phyloP scores from a whole-genome alignment of 2,113 vertebrate genomes.

The Rhinogobius similis region DNA sequence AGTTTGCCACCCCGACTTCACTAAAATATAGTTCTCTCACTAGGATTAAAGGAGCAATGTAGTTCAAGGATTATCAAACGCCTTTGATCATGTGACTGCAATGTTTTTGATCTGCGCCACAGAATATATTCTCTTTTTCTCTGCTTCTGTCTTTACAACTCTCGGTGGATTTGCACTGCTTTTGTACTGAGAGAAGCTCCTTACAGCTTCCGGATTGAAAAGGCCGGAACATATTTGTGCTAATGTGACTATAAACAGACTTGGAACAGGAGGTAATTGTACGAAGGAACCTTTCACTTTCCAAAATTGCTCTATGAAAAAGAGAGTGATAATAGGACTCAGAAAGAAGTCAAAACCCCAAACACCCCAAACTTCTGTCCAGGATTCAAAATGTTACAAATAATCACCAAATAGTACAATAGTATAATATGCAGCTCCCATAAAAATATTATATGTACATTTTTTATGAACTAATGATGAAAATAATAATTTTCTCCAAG shows the following conservation, averaged over 20 bases:
- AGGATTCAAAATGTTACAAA: background rate
- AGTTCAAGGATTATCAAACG: constrained; percentile 79
- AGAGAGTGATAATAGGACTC: background rate
- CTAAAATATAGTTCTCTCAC: constrained; percentile 63
- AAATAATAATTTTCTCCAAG: background rate
- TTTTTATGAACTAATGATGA: background rate
- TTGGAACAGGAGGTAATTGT: constrained; percentile 15
- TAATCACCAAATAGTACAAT: too few relatives aligned
- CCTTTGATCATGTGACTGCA: constrained; percentile 77
- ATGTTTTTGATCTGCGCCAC: constrained; percentile 71
- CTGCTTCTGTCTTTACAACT: constrained; percentile 55
- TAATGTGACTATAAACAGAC: constrained; percentile 22
- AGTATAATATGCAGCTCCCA: too few relatives aligned
- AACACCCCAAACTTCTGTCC: background rate
- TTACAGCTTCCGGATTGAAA: constrained; percentile 55
- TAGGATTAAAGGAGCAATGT: constrained; percentile 74
- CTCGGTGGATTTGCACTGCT: constrained; percentile 59
- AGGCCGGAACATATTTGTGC: constrained; percentile 38
- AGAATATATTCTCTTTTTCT: constrained; percentile 64
- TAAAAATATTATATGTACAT: too few relatives aligned
- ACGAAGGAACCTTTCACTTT: background rate
- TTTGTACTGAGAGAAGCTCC: constrained; percentile 58
- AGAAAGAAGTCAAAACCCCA: background rate
- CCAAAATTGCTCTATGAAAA: constrained; percentile 8
- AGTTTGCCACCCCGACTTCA: constrained; percentile 50